phyloP scores from a whole-genome alignment of 2,113 vertebrate species.

The Scatophagus argus region DNA sequence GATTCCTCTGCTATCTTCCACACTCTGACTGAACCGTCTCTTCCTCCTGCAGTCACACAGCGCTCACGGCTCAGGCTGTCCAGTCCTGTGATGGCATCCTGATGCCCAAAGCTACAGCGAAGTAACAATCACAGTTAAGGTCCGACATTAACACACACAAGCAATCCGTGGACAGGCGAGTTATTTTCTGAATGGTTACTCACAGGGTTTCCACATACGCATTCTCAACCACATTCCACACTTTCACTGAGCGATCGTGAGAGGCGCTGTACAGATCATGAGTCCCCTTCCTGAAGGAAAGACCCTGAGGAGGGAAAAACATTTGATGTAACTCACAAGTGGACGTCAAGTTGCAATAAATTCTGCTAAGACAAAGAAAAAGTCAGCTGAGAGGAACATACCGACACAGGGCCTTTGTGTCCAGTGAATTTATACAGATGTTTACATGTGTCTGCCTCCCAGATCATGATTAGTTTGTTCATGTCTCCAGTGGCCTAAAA shows the following conservation, averaged over 20 bases:
- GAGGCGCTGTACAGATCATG: constrained; percentile 95
- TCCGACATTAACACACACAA: not conserved
- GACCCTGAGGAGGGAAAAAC: constrained; percentile 81
- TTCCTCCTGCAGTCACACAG: constrained; percentile 93
- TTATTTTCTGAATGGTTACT: constrained; percentile 65
- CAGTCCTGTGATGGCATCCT: constrained; percentile 91
- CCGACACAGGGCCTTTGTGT: constrained; percentile 91
- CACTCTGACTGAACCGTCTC: constrained; percentile 91
- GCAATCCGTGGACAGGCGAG: rapidly evolving
- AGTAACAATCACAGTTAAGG: not conserved
- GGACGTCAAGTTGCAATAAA: not conserved
- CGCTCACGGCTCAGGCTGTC: constrained; percentile 94
- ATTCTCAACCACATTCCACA: constrained; percentile 96
- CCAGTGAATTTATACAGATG: constrained; percentile 93
- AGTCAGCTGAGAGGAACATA: constrained; percentile 67
- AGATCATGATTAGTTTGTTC: constrained; percentile 95
- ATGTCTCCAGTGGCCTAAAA: constrained; percentile 92
- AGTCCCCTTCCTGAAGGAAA: constrained; percentile 93
- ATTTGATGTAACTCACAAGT: not conserved
- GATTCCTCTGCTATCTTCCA: constrained; percentile 98
- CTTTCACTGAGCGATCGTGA: constrained; percentile 94
- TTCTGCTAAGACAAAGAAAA: not conserved
- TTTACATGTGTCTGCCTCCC: constrained; percentile 90
- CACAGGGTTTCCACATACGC: constrained; percentile 96
- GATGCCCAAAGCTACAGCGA: constrained; percentile 91